phyloP scores from a whole-genome alignment of 2,113 vertebrate species.

The Pelecanus crispus region DNA sequence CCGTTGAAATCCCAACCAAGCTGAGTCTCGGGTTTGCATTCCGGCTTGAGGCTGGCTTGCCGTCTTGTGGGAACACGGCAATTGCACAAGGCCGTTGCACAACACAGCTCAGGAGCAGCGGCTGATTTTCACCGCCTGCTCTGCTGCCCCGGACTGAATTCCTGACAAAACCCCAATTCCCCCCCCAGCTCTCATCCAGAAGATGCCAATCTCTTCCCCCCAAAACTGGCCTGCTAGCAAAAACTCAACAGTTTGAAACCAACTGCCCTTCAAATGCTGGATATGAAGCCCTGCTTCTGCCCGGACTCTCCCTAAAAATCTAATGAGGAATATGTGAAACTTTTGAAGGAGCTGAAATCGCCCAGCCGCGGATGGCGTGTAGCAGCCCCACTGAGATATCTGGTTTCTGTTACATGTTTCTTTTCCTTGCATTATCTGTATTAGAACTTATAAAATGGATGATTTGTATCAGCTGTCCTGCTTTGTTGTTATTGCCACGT shows the following conservation, averaged over 20 bases:
- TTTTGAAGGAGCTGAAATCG: background rate
- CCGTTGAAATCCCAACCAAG: background rate
- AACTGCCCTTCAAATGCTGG: background rate
- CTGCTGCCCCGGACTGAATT: background rate
- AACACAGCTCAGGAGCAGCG: accelerated
- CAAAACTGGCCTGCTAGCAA: background rate
- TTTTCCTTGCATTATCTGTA: slow-evolving; percentile 57
- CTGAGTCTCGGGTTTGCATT: background rate
- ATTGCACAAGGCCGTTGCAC: accelerated
- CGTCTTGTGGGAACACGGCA: accelerated
- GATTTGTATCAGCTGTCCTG: slow-evolving; percentile 50
- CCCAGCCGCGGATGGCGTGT: background rate
- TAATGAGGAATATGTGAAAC: background rate
- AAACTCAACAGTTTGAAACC: background rate
- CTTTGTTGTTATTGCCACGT: slow-evolving; percentile 55
- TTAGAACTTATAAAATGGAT: slow-evolving; percentile 54
- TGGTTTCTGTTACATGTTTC: slow-evolving; percentile 60
- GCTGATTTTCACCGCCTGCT: background rate
- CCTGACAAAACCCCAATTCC: background rate
- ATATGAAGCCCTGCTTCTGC: background rate
- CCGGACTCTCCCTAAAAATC: background rate
- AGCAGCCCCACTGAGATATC: slow-evolving; percentile 8
- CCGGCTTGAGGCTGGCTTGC: background rate
- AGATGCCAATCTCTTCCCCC: background rate
- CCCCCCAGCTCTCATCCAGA: background rate